Evolutionary conservation across 1,140 invertebrate species (phyloP).

Genomic region (Penaeus japonicus): DNA sequence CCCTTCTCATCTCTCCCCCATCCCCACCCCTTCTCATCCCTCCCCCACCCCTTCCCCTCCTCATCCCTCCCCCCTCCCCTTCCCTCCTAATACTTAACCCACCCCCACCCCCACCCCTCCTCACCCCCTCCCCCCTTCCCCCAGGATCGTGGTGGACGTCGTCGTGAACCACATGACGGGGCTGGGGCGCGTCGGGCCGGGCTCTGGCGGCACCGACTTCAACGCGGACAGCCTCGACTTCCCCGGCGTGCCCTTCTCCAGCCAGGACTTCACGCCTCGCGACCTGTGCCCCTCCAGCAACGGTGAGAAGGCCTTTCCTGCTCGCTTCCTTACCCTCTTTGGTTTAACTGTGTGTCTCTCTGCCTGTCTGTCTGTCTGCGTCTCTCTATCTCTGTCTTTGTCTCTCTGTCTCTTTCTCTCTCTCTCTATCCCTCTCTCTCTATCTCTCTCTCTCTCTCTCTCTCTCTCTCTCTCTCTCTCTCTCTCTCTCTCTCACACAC

Average conservation of each 20-base stretch:
- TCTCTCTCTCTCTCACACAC: too few relatives aligned
- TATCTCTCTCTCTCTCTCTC: too few relatives aligned
- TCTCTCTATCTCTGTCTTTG: too few relatives aligned
- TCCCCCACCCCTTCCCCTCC: too few relatives aligned
- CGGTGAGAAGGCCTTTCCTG: conserved; percentile 43
- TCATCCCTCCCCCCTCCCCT: not conserved
- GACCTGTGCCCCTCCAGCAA: conserved; percentile 61
- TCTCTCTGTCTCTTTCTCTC: too few relatives aligned
- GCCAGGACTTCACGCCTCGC: conserved; percentile 61
- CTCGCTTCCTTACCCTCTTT: not conserved
- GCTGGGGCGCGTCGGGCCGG: conserved; percentile 57
- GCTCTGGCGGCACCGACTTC: conserved; percentile 62
- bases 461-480: too few relatives aligned
- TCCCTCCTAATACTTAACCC: too few relatives aligned
- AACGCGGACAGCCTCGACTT: conserved; percentile 62
- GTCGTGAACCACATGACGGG: conserved; percentile 71
- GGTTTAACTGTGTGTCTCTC: too few relatives aligned
- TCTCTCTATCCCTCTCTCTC: too few relatives aligned
- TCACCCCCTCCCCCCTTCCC: not conserved
- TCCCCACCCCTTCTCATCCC: too few relatives aligned
- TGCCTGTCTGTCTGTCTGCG: too few relatives aligned
- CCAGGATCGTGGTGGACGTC: conserved; percentile 67
- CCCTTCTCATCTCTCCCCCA: too few relatives aligned
- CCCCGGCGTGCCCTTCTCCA: conserved; percentile 67
- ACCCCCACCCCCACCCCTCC: not conserved